Percentiles rank a stretch among this genome's conserved stretches.
Evolutionary conservation across 2,797 vertebrate genomes (phyloP).

Genomic region (Harpagifer antarcticus): DNA sequence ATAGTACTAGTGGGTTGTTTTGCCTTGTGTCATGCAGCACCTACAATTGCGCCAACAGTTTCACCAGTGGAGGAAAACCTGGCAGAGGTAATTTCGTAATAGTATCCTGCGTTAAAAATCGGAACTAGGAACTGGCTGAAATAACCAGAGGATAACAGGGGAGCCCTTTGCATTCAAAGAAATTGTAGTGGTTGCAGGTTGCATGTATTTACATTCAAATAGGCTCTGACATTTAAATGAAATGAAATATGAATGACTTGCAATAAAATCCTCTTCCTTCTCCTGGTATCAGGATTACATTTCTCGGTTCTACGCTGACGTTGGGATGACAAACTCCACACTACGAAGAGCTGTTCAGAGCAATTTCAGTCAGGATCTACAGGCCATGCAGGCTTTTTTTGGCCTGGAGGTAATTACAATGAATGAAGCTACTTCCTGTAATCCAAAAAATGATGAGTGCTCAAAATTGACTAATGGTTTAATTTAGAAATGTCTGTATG

Average conservation of each 20-base stretch:
- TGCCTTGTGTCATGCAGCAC: slow-evolving; percentile 49
- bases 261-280: neutral
- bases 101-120: neutral
- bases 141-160: neutral
- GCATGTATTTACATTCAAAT: neutral
- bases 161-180: neutral
- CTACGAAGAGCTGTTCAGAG: fast-evolving
- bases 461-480: neutral
- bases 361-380: slow-evolving; percentile 75
- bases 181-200: neutral
- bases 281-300: slow-evolving; percentile 79
- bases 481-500: neutral
- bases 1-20: slow-evolving; percentile 48
- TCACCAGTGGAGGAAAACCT: slow-evolving; percentile 47
- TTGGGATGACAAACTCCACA: slow-evolving; percentile 59
- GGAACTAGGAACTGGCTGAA: neutral
- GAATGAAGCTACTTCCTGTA: neutral
- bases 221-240: neutral
- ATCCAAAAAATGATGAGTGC: neutral
- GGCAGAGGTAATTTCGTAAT: slow-evolving; percentile 60
- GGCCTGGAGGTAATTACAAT: slow-evolving; percentile 72
- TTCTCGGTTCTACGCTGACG: slow-evolving; percentile 75
- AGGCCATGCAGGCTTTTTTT: slow-evolving; percentile 89
- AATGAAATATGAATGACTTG: slow-evolving; percentile 3
- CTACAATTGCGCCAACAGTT: slow-evolving; percentile 46